These are phyloP conservation scores for Ommatoiulus sabulosus DNA, from an alignment of 2,888 invertebrate species.

Conservation along the genomic window DNA sequence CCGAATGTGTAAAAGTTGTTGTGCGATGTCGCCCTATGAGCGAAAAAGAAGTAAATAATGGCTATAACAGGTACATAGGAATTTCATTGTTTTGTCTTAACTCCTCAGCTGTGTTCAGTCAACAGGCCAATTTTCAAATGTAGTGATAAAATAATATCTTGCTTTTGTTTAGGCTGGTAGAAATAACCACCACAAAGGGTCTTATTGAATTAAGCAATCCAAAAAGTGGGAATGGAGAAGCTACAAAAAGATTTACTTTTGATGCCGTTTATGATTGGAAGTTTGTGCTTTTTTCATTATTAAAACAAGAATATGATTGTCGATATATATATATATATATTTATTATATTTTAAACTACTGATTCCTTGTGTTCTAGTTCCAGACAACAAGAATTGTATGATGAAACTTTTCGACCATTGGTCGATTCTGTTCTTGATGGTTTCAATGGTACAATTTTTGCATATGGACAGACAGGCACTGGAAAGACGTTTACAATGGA, in stretches of 20 bases:
- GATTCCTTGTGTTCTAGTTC: slow-evolving; percentile 71
- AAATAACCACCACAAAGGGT: slow-evolving; percentile 86
- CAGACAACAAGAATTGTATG: slow-evolving; percentile 91
- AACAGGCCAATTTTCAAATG: neutral
- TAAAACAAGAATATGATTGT: neutral
- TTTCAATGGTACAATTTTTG: slow-evolving; percentile 99
- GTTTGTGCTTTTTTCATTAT: slow-evolving; percentile 68
- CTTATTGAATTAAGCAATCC: slow-evolving; percentile 91
- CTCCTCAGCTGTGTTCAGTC: too few species aligned
- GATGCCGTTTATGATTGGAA: slow-evolving; percentile 95
- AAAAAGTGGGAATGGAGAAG: slow-evolving; percentile 77
- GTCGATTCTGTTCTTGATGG: slow-evolving; percentile 96
- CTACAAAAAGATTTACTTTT: slow-evolving; percentile 90
- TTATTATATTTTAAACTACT: slow-evolving; percentile 62
- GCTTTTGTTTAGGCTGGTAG: slow-evolving; percentile 75
- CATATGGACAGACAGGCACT: slow-evolving; percentile 99
- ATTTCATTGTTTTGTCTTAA: too few species aligned
- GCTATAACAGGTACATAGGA: slow-evolving; percentile 73
- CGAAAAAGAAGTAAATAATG: slow-evolving; percentile 82
- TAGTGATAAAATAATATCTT: neutral
- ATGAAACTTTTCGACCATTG: slow-evolving; percentile 94
- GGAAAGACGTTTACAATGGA: too few species aligned
- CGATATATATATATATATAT: too few species aligned
- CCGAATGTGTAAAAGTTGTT: slow-evolving; percentile 94
- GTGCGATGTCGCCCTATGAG: slow-evolving; percentile 97